A percentile compares a stretch with the other conserved stretches of the same genome.
Evolutionary conservation across 2,113 vertebrate genomes (phyloP).

Genomic region (Nesospiza acunhae): DNA sequence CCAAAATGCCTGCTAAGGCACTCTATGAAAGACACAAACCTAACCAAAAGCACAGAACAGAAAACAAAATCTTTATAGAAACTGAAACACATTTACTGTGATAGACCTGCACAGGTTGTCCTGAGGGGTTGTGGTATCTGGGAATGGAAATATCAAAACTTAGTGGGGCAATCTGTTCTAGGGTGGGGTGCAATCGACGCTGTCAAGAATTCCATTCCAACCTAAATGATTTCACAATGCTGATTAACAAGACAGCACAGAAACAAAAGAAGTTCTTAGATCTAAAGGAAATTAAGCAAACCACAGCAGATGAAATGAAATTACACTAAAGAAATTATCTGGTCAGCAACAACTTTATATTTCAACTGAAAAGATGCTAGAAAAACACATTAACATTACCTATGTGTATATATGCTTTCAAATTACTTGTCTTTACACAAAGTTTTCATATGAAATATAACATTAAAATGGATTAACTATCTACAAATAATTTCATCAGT

Average conservation of each 20-base stretch:
- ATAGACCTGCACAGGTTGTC: background rate
- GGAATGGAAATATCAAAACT: background rate
- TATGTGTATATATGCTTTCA: background rate
- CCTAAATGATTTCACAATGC: background rate
- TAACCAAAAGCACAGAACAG: background rate
- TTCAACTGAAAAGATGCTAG: background rate
- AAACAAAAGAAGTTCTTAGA: background rate
- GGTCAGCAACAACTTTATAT: background rate
- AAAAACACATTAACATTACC: background rate
- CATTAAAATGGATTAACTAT: background rate
- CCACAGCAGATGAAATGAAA: background rate
- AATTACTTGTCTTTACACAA: background rate
- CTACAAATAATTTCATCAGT: background rate
- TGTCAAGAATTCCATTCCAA: background rate
- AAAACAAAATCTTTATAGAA: background rate
- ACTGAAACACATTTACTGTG: background rate
- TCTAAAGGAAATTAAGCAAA: background rate
- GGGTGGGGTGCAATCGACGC: rapidly evolving
- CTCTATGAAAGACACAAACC: background rate
- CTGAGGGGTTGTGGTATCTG: background rate
- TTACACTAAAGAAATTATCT: background rate
- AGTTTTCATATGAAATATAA: background rate
- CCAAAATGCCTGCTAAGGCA: background rate
- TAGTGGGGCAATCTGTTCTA: background rate
- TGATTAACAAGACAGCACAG: background rate